phyloP scores from a whole-genome alignment of 2,888 invertebrate genomes.

The Lepetodrilus schrolli region DNA sequence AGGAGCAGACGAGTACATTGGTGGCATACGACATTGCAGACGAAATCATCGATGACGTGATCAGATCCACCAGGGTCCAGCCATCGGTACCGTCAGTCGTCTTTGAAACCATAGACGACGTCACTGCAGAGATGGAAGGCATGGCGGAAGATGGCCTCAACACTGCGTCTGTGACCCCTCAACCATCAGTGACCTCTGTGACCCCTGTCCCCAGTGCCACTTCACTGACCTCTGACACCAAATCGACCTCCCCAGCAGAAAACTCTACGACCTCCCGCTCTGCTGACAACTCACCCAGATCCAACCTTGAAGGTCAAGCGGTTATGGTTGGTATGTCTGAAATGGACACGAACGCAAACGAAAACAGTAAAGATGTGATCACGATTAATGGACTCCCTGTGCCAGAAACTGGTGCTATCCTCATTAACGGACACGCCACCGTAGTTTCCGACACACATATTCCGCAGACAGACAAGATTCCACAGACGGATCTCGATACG shows the following conservation, averaged over 20 bases:
- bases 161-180: slow-evolving; percentile 24
- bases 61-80: slow-evolving; percentile 67
- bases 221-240: slow-evolving; percentile 5
- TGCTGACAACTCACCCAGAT: background rate
- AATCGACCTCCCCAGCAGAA: background rate
- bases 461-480: slow-evolving; percentile 45
- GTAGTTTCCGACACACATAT: slow-evolving; percentile 45
- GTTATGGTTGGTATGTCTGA: slow-evolving; percentile 57
- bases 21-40: slow-evolving; percentile 61
- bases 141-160: slow-evolving; percentile 15
- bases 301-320: slow-evolving; percentile 56
- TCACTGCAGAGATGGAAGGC: slow-evolving; percentile 42
- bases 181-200: background rate
- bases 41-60: slow-evolving; percentile 72
- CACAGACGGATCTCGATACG: slow-evolving; percentile 67
- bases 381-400: slow-evolving; percentile 60
- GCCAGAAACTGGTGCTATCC: slow-evolving; percentile 51
- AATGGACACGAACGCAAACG: slow-evolving; percentile 45
- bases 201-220: background rate
- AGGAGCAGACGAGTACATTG: slow-evolving; percentile 25
- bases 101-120: slow-evolving; percentile 69
- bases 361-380: slow-evolving; percentile 46
- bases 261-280: background rate
- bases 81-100: slow-evolving; percentile 73
- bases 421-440: slow-evolving; percentile 63